phyloP scores from a whole-genome alignment of 2,797 vertebrate species.

The Poecilia picta region DNA sequence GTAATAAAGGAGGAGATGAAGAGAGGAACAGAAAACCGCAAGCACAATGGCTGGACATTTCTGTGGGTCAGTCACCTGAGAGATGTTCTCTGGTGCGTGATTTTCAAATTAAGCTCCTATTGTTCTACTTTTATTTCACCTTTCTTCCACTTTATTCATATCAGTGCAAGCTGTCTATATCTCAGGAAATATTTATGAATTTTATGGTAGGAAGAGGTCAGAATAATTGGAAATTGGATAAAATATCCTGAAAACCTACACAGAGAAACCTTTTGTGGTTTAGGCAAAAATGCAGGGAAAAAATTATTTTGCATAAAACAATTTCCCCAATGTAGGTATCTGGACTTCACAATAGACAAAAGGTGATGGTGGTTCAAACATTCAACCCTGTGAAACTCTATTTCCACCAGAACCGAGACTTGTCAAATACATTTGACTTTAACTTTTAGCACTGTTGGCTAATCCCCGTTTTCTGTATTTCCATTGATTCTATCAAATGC shows the following conservation, averaged over 20 bases:
- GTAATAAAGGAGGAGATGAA: constrained; percentile 12
- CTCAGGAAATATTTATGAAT: background rate
- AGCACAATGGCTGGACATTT: background rate
- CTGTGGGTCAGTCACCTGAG: background rate
- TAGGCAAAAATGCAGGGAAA: background rate
- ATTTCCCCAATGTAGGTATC: background rate
- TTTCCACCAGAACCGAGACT: background rate
- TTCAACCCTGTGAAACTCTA: background rate
- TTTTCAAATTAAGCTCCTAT: background rate
- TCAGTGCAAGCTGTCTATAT: background rate
- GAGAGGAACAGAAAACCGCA: background rate
- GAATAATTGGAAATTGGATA: background rate
- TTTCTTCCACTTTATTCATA: background rate
- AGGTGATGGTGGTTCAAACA: background rate
- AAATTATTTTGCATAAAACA: background rate
- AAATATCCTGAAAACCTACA: background rate
- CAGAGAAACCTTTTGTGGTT: background rate
- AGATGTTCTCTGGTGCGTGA: background rate
- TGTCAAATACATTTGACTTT: background rate
- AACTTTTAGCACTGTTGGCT: background rate
- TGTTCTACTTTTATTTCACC: background rate
- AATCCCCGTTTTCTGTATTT: background rate
- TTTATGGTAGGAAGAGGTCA: background rate
- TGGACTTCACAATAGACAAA: background rate
- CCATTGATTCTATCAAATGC: background rate